These are phyloP conservation scores for Branchipolynoe longqiensis DNA, from an alignment of 2,888 invertebrate species.

Conservation along the genomic window DNA sequence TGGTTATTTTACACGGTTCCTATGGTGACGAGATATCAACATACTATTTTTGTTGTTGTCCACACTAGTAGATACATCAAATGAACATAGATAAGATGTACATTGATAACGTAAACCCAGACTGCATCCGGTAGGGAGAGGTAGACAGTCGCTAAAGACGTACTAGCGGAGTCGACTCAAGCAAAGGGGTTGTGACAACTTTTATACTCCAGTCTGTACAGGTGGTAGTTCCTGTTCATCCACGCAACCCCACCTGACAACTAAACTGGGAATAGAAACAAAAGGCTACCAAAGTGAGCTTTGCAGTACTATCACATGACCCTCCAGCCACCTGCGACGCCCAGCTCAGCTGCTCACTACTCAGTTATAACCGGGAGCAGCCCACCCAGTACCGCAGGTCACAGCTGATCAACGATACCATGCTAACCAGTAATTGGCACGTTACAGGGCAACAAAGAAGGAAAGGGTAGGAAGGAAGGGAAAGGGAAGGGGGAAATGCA, in stretches of 20 bases:
- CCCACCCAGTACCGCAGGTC: not conserved
- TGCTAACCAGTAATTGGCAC: not conserved
- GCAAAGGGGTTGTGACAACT: not conserved
- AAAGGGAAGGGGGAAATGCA: too few relatives aligned
- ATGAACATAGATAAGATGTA: conserved; percentile 24
- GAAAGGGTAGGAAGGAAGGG: not conserved
- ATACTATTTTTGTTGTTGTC: not conserved
- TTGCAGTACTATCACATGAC: not conserved
- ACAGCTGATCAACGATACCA: not conserved
- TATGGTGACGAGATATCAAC: conserved; percentile 33
- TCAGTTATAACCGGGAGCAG: not conserved
- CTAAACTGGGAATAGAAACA: not conserved
- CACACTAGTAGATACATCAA: conserved; percentile 5
- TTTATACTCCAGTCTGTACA: not conserved
- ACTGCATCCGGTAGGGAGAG: not conserved
- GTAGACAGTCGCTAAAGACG: not conserved
- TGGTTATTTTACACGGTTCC: conserved; percentile 36
- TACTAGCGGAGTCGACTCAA: conserved; percentile 5
- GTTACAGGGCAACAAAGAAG: not conserved
- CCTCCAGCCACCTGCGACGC: not conserved
- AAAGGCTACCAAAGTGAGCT: not conserved
- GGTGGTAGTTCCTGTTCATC: not conserved
- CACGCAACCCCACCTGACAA: not conserved
- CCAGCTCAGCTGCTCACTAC: too few relatives aligned
- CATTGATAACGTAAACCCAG: conserved; percentile 25